Base-by-base conservation (phyloP, 2,888 invertebrate genomes). In the Sepioteuthis lessoniana region DNA sequence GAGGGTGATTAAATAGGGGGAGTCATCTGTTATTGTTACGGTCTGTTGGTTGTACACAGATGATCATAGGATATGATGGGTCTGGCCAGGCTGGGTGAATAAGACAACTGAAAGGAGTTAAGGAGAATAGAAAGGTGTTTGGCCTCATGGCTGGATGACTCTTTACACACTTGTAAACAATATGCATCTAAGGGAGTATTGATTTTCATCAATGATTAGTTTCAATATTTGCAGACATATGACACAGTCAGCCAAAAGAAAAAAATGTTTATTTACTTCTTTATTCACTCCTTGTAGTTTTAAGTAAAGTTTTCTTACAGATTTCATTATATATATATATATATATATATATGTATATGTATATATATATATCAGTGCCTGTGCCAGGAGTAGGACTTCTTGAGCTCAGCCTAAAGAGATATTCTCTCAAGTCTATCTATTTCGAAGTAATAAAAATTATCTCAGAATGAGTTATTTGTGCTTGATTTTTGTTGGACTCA, bases 11-110 rank as follows among this genome's bases (percentile, higher is more conserved):
- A 25, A 55, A 55, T 55, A 3, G 31, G n/a, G 76, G n/a, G n/a
- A 76, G n/a, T 76, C 76, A 76, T 76, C 76, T 76, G 76, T 76
- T 76, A 76, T 13, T 76, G 76, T n/a, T n/a, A 76, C n/a, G 76
- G n/a, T 76, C 31, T 10, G 16, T 76, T 76, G 31, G 76, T 10
- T 76, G 76, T 76, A n/a, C 31, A 31, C n/a, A 76, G 76, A 31
- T n/a, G n/a, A 76, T n/a, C n/a, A n/a, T n/a, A 76, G 31, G 10
- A n/a, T n/a, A 10, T n/a, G 76, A 10, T n/a, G 76, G 8, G 76
- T 31, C 8, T 31, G 55, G n/a, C n/a, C 31, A 31, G n/a, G 76
- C n/a, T n/a, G 21, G 55, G 13, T n/a, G 76, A 31, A 19, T 76
- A 10, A 10, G 16, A n/a, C 13, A 19, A 76, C n/a, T 31, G n/a